Conservation (phyloP, 2,113 vertebrate genomes). For the Aplodontia rufa region DNA sequence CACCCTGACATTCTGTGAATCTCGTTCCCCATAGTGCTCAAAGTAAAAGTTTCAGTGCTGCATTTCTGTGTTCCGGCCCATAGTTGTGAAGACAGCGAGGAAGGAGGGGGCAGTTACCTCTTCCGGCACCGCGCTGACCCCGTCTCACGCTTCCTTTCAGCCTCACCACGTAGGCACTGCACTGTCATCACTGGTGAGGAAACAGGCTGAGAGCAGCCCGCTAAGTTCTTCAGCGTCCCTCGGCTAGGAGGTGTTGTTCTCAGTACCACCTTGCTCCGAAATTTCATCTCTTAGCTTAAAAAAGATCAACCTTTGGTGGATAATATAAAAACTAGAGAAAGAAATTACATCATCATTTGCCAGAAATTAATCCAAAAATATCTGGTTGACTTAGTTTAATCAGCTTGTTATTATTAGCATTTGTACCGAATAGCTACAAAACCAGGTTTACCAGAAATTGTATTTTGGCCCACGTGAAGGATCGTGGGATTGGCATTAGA, state of each 20-base stretch:
- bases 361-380: conserved; percentile 5
- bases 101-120: neutral
- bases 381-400: neutral
- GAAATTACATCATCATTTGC: neutral
- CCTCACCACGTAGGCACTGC: neutral
- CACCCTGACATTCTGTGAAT: neutral
- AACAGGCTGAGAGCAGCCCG: neutral
- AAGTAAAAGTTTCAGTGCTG: neutral
- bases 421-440: neutral
- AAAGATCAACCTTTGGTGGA: neutral
- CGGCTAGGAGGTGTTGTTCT: neutral
- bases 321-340: neutral
- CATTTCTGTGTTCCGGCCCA: neutral
- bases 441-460: conserved; percentile 5
- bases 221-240: neutral
- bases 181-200: neutral
- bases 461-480: neutral
- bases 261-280: neutral
- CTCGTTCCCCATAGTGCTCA: neutral
- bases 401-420: neutral
- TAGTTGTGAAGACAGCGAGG: neutral
- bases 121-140: neutral
- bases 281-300: neutral
- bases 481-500: neutral
- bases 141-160: neutral